Evolutionary conservation across 2,888 invertebrate species (phyloP), one percentile per base, ranked within the genome.

Genomic region (Harpagoxenus sublaevis): DNA sequence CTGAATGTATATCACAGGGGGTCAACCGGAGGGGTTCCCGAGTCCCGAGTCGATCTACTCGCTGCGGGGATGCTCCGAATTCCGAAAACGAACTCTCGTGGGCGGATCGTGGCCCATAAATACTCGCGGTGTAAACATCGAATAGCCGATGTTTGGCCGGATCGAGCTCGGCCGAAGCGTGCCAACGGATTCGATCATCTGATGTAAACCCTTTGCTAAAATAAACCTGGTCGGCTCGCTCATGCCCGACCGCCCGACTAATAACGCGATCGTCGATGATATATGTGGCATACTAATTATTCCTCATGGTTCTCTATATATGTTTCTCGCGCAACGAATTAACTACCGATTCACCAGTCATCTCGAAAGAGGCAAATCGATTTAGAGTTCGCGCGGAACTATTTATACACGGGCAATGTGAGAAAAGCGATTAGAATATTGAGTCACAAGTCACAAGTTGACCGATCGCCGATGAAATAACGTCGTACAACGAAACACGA

Each of bases 101-200:
- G 94, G 93, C 93, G 94, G 93, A 92, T 91, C 92, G 91, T 92
- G 91, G 90, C 92, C 91, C 94, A 94, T 94, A 94, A 94, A 93
- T 92, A 93, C 91, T 89, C 90, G 85, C 90, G 92, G 89, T 92
- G 92, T 93, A 94, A 93, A 94, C 93, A 94, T 31, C 91, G 92
- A 91, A 88, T 92, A 92, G 92, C 87, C 93, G 89, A 91, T 93
- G 93, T 94, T 94, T 93, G 91, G 93, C 89, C 90, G 90, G 87
- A 88, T 74, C 86, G 84, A 45, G 86, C 83, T 57, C 86, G 82
- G 73, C 73, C 35, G 84, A 48, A 77, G 83, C 89, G 79, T 79
- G 90, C 90, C 88, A 81, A 91, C 91, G 91, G 88, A 91, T 91
- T 91, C 90, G 90, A 89, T 92, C 92, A 89, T 87, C 90, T 90